Evolutionary conservation across 2,797 vertebrate genomes (phyloP).

Genomic region (Sciurus carolinensis): DNA sequence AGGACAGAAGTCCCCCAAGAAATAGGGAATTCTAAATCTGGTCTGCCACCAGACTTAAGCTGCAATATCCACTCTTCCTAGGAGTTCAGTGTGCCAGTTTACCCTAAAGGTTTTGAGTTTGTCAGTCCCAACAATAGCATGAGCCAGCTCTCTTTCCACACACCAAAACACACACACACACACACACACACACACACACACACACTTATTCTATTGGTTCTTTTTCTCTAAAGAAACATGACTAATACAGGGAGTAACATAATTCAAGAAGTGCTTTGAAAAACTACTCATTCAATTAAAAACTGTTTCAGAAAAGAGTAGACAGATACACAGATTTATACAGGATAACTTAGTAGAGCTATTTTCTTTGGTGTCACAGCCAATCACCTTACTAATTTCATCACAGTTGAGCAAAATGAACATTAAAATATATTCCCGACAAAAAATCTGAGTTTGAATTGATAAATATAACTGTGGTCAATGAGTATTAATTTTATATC

Average conservation of each 20-base stretch:
- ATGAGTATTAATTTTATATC: neutral
- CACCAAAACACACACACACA: neutral
- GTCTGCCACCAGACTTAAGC: neutral
- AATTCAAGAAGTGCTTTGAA: neutral
- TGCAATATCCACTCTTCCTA: neutral
- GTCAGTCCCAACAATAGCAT: neutral
- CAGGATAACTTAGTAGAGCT: neutral
- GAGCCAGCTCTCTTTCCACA: neutral
- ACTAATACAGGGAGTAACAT: neutral
- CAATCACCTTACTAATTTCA: neutral
- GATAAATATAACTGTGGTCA: neutral
- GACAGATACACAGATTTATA: neutral
- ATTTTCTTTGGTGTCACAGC: neutral
- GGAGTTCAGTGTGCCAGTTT: neutral
- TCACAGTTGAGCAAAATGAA: neutral
- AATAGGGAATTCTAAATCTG: neutral
- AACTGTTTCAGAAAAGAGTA: neutral
- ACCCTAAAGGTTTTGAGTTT: neutral
- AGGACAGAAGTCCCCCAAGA: neutral
- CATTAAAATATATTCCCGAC: neutral
- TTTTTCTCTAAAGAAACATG: neutral
- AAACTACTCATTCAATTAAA: constrained; percentile 8
- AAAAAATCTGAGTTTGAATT: constrained; percentile 4
- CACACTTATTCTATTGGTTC: neutral
- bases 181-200: too few species aligned